Evolutionary conservation across 2,888 invertebrate species (phyloP).

Genomic region (Gnatocerus cornutus): DNA sequence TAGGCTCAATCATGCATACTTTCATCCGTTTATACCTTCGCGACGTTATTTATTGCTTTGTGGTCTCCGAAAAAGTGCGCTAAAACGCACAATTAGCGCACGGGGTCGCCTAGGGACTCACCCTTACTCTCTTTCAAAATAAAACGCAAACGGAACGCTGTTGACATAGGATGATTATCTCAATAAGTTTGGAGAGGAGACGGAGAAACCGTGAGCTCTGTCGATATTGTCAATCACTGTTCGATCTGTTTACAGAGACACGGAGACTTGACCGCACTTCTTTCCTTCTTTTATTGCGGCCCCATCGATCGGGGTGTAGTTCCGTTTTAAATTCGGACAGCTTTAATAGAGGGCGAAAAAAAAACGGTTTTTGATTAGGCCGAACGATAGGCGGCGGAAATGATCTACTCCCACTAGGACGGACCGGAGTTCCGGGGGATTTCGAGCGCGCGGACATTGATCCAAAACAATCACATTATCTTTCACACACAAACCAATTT

Average conservation of each 20-base stretch:
- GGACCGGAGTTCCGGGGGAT: slow-evolving; percentile 38
- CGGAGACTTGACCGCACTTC: slow-evolving; percentile 62
- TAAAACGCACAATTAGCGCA: slow-evolving; percentile 21
- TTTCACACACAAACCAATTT: slow-evolving; percentile 21
- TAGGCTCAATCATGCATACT: slow-evolving; percentile 64
- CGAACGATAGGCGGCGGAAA: slow-evolving; percentile 41
- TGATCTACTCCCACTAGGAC: slow-evolving; percentile 33
- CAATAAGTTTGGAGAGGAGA: slow-evolving; percentile 64
- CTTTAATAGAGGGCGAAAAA: slow-evolving; percentile 15
- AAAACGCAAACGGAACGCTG: slow-evolving; percentile 58
- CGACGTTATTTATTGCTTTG: slow-evolving; percentile 53
- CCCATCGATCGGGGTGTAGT: slow-evolving; percentile 42
- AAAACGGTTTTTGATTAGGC: slow-evolving; percentile 33
- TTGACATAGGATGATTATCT: slow-evolving; percentile 67
- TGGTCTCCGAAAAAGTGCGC: slow-evolving; percentile 10
- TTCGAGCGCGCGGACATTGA: slow-evolving; percentile 33
- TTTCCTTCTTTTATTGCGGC: slow-evolving; percentile 49
- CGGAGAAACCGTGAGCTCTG: slow-evolving; percentile 57
- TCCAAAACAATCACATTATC: slow-evolving; percentile 48
- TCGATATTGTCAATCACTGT: slow-evolving; percentile 66
- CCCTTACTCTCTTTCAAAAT: slow-evolving; percentile 44
- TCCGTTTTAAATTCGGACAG: slow-evolving; percentile 55
- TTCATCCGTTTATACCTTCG: slow-evolving; percentile 60
- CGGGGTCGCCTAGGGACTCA: not conserved
- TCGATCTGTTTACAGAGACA: slow-evolving; percentile 65